phyloP scores from a whole-genome alignment of 2,113 vertebrate genomes.

The Tonatia bakeri region DNA sequence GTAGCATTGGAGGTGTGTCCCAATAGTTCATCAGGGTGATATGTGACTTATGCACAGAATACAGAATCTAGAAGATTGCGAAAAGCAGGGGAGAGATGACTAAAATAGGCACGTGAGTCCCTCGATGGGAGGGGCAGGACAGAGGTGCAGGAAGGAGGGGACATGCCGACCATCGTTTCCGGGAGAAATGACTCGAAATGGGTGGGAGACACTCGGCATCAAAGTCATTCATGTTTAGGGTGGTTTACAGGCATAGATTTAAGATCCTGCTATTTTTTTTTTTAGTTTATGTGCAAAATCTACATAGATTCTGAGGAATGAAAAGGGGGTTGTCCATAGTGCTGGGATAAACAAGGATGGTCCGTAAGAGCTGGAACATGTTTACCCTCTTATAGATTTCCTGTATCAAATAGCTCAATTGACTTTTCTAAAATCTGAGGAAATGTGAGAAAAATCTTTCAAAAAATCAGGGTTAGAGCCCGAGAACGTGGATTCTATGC shows the following conservation, averaged over 20 bases:
- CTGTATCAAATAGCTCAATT: not conserved
- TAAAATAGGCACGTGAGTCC: not conserved
- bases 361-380: not conserved
- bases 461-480: not conserved
- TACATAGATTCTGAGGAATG: not conserved
- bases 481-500: fast-evolving
- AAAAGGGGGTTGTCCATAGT: not conserved
- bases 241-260: not conserved
- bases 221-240: not conserved
- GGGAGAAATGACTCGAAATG: not conserved
- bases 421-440: not conserved
- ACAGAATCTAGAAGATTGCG: not conserved
- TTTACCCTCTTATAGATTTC: not conserved
- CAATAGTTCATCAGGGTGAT: constrained; percentile 1
- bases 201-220: not conserved
- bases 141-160: not conserved
- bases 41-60: not conserved
- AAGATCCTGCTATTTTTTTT: not conserved
- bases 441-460: not conserved
- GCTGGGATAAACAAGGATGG: not conserved
- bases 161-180: not conserved
- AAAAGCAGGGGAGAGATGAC: not conserved
- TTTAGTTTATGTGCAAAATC: not conserved
- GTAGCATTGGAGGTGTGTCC: not conserved
- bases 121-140: too few relatives aligned